Percentiles rank a stretch among this genome's conserved stretches.
Evolutionary conservation across 2,797 vertebrate genomes (phyloP).

Genomic region (Antennarius maculatus): DNA sequence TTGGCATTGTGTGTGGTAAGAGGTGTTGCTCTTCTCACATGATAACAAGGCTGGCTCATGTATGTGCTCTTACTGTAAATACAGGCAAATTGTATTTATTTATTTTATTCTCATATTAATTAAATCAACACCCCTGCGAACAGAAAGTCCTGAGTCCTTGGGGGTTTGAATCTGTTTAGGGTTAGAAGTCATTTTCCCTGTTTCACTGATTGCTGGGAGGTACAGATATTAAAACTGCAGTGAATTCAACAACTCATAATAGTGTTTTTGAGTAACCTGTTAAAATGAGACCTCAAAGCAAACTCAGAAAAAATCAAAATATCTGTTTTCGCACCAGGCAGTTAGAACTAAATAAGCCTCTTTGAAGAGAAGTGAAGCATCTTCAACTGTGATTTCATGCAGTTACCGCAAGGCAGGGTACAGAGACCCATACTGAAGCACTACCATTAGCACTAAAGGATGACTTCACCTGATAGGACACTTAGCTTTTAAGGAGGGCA

Average conservation of each 20-base stretch:
- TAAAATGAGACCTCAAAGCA: too few relatives aligned
- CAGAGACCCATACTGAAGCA: slow-evolving; percentile 3
- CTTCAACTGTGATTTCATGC: too few relatives aligned
- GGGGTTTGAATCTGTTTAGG: too few relatives aligned
- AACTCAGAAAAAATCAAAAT: too few relatives aligned
- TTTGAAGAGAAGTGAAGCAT: too few relatives aligned
- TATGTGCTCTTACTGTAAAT: neutral
- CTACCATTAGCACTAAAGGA: slow-evolving; percentile 11
- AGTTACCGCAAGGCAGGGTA: neutral
- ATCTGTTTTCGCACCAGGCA: too few relatives aligned
- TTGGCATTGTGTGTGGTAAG: slow-evolving; percentile 25
- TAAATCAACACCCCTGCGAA: neutral
- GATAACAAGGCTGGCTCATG: slow-evolving; percentile 20
- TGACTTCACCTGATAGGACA: slow-evolving; percentile 18
- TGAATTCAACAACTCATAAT: too few relatives aligned
- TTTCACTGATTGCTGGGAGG: too few relatives aligned
- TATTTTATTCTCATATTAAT: neutral
- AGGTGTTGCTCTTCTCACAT: slow-evolving; percentile 28
- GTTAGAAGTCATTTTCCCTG: too few relatives aligned
- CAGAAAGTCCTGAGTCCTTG: too few relatives aligned
- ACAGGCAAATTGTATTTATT: neutral
- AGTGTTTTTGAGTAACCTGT: too few relatives aligned
- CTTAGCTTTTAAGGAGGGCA: slow-evolving; percentile 24
- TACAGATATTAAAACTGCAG: too few relatives aligned
- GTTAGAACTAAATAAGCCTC: neutral